Conservation (phyloP, 2,113 vertebrate species). For the Isichthys henryi region DNA sequence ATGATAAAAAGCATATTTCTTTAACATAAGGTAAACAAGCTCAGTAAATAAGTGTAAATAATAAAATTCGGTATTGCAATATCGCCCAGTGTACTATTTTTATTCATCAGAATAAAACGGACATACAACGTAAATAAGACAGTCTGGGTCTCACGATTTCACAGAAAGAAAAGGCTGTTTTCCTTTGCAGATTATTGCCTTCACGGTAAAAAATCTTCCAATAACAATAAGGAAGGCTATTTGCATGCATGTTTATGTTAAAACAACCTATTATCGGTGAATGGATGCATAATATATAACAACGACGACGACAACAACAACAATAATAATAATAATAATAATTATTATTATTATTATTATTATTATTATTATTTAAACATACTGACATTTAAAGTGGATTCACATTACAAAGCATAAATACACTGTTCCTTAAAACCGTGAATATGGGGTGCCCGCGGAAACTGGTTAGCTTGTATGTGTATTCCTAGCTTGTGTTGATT, state of each 20-base stretch:
- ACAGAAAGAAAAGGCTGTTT: background rate
- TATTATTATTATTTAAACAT: background rate
- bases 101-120: no score
- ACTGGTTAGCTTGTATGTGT: background rate
- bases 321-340: background rate
- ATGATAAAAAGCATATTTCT: no score
- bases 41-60: no score
- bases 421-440: background rate
- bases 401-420: no score
- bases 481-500: background rate
- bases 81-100: no score
- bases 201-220: background rate
- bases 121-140: background rate
- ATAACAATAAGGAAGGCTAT: background rate
- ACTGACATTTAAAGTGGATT: background rate
- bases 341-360: background rate
- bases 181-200: background rate
- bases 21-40: no score
- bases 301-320: background rate
- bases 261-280: background rate
- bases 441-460: background rate
- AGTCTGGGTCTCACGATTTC: background rate
- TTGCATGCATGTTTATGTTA: background rate
- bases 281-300: background rate
- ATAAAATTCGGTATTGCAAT: no score